Base-by-base conservation (phyloP, 2,888 invertebrate species). In the Chymomyza caudatula region DNA sequence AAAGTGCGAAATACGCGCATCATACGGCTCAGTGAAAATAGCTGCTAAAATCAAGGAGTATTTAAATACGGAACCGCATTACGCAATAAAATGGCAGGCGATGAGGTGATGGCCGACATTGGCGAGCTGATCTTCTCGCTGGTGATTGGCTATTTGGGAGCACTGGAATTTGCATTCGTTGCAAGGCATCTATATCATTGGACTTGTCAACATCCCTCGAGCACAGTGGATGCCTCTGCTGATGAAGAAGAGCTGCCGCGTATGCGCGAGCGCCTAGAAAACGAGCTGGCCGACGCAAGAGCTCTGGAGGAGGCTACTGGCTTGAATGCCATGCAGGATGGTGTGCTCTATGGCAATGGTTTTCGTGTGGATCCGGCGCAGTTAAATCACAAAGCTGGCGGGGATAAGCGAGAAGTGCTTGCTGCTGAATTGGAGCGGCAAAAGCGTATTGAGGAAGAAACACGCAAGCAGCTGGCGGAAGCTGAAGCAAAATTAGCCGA, bases 71-170 rank as follows among this genome's bases (percentile, higher is more conserved):
- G 55, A 44, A 13, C 43, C 63, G 64, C 56, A 73, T 87, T 87
- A 86, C 86, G 86, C 83, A 86, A 86, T 75, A 69, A 51, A 60
- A 80, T 83, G 80, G 71, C 71, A 63, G 81, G 81, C 71, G 82
- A 77, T 51, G 87, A 88, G 67, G 73, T 88, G 78, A 69, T 88
- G 44, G 70, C 87, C 76, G 90, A 87, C 87, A 94, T 96, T 94
- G 96, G 96, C 87, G 92, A 95, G 77, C 90, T 96, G 83, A 90
- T 96, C 67, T 91, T 96, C 75, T 95, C 96, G 58, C 91, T 95
- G 82, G 91, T 96, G 71, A 93, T 96, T 64, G 92, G 94, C 71
- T 95, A 95, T 89, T 93, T 95, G 72, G 96, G 96, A 69, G 93
- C 94, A 25, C 87, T 94, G 78, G 96, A 96, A 89, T 85, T 90